Conservation (phyloP, 2,113 vertebrate species). For the Pongo pygmaeus region DNA sequence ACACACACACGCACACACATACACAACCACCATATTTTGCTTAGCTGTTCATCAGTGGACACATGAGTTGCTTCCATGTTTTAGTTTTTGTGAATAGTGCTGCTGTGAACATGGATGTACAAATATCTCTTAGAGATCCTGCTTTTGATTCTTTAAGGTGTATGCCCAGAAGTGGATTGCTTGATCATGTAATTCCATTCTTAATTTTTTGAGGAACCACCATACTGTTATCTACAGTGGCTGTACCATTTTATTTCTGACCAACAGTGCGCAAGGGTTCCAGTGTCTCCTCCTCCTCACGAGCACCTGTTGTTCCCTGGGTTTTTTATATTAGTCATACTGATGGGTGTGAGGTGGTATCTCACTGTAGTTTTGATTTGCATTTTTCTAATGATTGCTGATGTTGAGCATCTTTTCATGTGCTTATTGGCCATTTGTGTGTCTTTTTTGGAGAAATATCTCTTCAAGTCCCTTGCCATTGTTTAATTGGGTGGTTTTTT, state of each 20-base stretch:
- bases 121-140: not conserved
- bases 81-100: not conserved
- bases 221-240: not conserved
- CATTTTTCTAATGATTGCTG: not conserved
- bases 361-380: not conserved
- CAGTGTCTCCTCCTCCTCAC: not conserved
- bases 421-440: not conserved
- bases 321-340: not conserved
- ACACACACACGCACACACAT: too few species aligned
- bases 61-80: not conserved
- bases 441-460: not conserved
- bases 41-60: not conserved
- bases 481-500: not conserved
- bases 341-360: not conserved
- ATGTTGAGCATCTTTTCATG: not conserved
- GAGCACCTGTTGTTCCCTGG: not conserved
- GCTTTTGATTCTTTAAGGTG: not conserved
- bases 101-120: not conserved
- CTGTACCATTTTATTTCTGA: not conserved
- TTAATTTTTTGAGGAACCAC: not conserved
- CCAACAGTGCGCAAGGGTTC: not conserved
- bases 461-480: not conserved
- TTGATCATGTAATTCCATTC: not conserved
- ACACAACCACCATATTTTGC: not conserved
- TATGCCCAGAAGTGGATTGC: not conserved